Evolutionary conservation across 2,113 vertebrate species (phyloP), one percentile per base, ranked within the genome.

Genomic region (Brachyhypopomus gauderio): DNA sequence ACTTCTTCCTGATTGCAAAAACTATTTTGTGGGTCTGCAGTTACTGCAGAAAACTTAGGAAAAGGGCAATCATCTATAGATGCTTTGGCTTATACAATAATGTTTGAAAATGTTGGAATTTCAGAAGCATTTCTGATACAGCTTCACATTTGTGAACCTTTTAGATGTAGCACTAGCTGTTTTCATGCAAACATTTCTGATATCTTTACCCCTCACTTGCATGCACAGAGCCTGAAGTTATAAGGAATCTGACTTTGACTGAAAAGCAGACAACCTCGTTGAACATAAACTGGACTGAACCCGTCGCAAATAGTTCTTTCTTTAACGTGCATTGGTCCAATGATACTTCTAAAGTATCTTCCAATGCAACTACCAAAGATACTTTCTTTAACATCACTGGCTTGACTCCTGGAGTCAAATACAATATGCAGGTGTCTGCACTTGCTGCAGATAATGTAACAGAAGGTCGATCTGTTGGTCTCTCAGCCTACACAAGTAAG

Each of bases 401-500:
- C 0, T 85, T 96, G 48, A 64, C 0, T 5, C 86, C 94, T 27
- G 95, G 94, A 22, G 90, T 71, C 0, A 0, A 0, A 0, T 95
- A 94, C 66, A 63, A n/a, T 0, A 74, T 94, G 2, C 2, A 2
- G 23, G 17, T 70, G 9, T 70, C 17, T 9, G n/a, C 38, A 6
- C 5, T 38, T 20, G 66, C 67, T 38, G 30, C 38, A 70, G 27
- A 36, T 34, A 38, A 17, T 36, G 3, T 20, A 75, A 87, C 82
- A 3, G 23, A 72, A 2, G 71, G 55, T 60, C 20, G 6, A 17
- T 4, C 8, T 34, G 86, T 0, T 16, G 1, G 0, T 3, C 11
- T 20, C 60, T 78, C 25, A 0, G 52, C 0, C 7, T 95, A 92
- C 85, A 96, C 94, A 89, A 84, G 95, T 95, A 89, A 70, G 91